Conservation (phyloP, 2,113 vertebrate genomes). For the Psephotus haematonotus region DNA sequence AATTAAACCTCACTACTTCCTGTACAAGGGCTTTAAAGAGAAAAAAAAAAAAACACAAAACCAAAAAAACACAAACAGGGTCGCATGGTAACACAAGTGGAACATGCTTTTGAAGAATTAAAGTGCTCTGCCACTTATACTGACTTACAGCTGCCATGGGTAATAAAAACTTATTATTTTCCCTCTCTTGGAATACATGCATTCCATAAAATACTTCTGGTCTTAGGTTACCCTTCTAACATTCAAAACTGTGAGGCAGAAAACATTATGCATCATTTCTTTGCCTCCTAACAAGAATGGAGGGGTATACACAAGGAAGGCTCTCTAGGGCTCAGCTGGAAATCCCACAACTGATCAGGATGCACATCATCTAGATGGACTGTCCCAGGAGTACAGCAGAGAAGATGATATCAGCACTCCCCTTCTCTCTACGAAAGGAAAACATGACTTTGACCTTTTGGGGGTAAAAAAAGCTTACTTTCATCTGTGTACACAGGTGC, state of each 20-base stretch:
- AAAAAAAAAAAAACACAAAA: neutral
- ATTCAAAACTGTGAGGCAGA: neutral
- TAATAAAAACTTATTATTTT: neutral
- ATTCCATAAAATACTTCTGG: neutral
- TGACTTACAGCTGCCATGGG: neutral
- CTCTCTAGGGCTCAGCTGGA: neutral
- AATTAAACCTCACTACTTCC: neutral
- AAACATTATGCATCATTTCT: neutral
- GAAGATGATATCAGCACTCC: neutral
- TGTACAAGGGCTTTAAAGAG: neutral
- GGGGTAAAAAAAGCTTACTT: neutral
- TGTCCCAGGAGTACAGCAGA: neutral
- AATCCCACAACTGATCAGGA: neutral
- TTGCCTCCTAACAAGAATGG: neutral
- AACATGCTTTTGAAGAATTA: neutral
- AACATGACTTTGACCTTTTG: neutral
- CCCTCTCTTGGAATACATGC: neutral
- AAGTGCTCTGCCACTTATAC: neutral
- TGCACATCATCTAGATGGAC: neutral
- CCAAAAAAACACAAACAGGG: neutral
- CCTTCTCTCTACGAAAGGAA: constrained; percentile 36
- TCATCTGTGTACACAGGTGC: neutral
- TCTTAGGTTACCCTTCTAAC: neutral
- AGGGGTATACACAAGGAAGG: accelerated
- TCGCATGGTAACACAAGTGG: neutral